Evolutionary conservation across 2,113 vertebrate genomes (phyloP).

Genomic region (Nycticebus coucang): DNA sequence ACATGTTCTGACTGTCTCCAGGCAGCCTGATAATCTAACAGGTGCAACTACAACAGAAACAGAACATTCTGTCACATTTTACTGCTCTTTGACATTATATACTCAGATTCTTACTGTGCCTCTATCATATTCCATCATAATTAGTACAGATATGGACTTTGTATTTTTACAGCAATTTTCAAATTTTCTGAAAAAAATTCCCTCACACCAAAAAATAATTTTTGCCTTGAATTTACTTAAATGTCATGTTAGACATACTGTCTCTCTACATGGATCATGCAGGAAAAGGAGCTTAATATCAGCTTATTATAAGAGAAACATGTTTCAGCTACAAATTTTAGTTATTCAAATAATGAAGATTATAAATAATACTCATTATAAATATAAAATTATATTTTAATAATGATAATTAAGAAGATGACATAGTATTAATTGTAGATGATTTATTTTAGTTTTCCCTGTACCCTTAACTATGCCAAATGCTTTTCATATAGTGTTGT

Average conservation of each 20-base stretch:
- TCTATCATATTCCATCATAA: background rate
- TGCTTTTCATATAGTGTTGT: background rate
- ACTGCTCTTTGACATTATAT: background rate
- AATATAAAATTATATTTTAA: background rate
- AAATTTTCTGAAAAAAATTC: background rate
- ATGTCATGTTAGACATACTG: background rate
- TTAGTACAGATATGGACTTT: background rate
- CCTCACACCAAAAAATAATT: background rate
- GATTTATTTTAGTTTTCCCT: background rate
- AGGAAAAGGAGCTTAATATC: background rate
- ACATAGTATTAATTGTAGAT: background rate
- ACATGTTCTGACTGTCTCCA: background rate
- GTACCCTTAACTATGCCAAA: background rate
- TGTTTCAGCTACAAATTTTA: background rate
- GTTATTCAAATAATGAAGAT: background rate
- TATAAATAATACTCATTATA: background rate
- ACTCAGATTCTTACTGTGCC: background rate
- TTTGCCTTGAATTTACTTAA: background rate
- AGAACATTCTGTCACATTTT: background rate
- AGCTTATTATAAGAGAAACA: background rate
- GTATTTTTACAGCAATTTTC: background rate
- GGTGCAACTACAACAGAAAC: background rate
- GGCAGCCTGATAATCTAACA: background rate
- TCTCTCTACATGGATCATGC: background rate
- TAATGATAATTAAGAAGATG: background rate